Evolutionary conservation across 2,888 invertebrate genomes (phyloP).

Genomic region (Bombylius discolor): DNA sequence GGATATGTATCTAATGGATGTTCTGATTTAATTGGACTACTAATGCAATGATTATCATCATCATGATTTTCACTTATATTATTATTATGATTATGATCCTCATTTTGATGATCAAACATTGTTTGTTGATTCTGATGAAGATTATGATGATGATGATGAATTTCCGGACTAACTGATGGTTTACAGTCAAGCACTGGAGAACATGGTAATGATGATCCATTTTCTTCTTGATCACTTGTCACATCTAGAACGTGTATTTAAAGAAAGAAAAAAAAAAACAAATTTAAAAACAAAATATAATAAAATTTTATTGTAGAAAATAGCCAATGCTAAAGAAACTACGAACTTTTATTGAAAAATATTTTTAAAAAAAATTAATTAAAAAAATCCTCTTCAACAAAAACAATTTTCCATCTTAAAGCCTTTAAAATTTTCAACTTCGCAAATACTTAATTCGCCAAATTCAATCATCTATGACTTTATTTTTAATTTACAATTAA

Average conservation of each 20-base stretch:
- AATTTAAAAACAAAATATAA: background rate
- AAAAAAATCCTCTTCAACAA: too few species aligned
- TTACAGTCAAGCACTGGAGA: conserved; percentile 22
- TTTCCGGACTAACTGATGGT: conserved; percentile 8
- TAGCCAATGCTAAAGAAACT: background rate
- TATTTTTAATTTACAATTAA: too few species aligned
- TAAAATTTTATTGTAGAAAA: background rate
- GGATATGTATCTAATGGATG: conserved; percentile 8
- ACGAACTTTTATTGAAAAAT: too few species aligned
- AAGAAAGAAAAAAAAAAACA: conserved; percentile 10
- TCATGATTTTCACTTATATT: conserved; percentile 5
- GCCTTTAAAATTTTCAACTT: too few species aligned
- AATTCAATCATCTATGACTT: too few species aligned
- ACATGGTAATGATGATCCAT: conserved; percentile 26
- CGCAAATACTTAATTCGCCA: too few species aligned
- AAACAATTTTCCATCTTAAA: too few species aligned
- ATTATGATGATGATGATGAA: background rate
- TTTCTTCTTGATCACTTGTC: conserved; percentile 33
- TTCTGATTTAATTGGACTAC: conserved; percentile 6
- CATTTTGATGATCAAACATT: conserved; percentile 4
- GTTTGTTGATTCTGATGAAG: background rate
- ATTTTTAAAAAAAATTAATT: too few species aligned
- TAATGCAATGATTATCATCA: conserved; percentile 3
- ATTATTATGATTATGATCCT: conserved; percentile 13
- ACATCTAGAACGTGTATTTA: conserved; percentile 20